These are phyloP conservation scores for Leptobrachium leishanense DNA, from an alignment of 2,113 vertebrate genomes.

Conservation along the genomic window DNA sequence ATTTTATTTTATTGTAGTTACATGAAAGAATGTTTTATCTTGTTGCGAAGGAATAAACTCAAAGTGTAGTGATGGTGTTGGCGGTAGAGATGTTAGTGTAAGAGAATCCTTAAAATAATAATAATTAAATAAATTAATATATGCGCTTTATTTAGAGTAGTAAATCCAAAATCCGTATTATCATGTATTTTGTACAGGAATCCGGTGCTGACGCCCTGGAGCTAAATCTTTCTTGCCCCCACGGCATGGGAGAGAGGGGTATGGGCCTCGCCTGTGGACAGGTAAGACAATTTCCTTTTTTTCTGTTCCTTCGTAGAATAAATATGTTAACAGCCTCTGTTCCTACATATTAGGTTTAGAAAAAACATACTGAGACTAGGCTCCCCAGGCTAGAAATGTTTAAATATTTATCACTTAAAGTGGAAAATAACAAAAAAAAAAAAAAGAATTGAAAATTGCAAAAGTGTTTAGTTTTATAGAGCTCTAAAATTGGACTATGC, in stretches of 20 bases:
- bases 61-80: too few species aligned
- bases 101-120: too few species aligned
- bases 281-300: constrained; percentile 63
- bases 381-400: constrained; percentile 46
- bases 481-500: constrained; percentile 63
- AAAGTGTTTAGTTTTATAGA: constrained; percentile 60
- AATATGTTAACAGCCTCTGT: constrained; percentile 1
- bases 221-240: constrained; percentile 93
- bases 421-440: constrained; percentile 46
- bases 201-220: constrained; percentile 93
- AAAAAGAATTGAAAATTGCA: constrained; percentile 52
- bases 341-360: constrained; percentile 32
- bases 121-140: too few species aligned
- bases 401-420: constrained; percentile 67
- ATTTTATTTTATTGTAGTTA: too few species aligned
- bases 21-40: too few species aligned
- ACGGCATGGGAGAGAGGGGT: constrained; percentile 95
- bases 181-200: constrained; percentile 61
- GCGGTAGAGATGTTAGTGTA: too few species aligned
- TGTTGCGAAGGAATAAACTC: too few species aligned
- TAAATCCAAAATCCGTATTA: too few species aligned
- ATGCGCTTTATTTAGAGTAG: too few species aligned
- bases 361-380: constrained; percentile 46
- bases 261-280: constrained; percentile 96
- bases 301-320: constrained; percentile 25